These are phyloP conservation scores for Drosophila hamatofila DNA, from an alignment of 2,888 invertebrate genomes.

Conservation along the genomic window DNA sequence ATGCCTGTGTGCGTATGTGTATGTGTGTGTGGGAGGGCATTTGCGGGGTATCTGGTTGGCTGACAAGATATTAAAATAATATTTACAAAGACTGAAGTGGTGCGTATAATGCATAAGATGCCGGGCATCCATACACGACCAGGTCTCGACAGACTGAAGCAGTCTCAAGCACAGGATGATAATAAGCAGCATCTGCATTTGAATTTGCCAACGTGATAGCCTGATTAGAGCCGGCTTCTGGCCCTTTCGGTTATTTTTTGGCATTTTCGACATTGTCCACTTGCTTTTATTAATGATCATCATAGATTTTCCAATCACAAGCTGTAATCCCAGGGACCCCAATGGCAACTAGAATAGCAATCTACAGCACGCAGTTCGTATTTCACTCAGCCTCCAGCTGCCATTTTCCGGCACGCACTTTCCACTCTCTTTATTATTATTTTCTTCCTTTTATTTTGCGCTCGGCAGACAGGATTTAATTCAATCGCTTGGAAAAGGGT, in stretches of 20 bases:
- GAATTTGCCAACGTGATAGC: constrained; percentile 39
- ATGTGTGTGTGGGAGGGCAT: constrained; percentile 7
- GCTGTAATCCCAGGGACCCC: constrained; percentile 52
- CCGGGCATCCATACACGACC: constrained; percentile 20
- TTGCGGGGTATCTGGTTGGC: constrained; percentile 28
- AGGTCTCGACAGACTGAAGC: constrained; percentile 5
- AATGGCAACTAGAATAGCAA: constrained; percentile 14
- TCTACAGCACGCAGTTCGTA: not conserved
- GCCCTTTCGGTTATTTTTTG: constrained; percentile 58
- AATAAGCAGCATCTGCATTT: constrained; percentile 48
- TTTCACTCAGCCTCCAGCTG: constrained; percentile 15
- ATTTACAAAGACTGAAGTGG: constrained; percentile 71
- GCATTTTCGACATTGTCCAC: constrained; percentile 50
- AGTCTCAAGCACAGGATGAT: constrained; percentile 19
- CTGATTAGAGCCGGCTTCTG: constrained; percentile 54
- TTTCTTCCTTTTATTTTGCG: constrained; percentile 13
- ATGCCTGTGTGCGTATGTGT: constrained; percentile 17
- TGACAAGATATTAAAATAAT: constrained; percentile 77
- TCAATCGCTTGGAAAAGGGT: constrained; percentile 81
- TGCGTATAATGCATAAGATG: constrained; percentile 61
- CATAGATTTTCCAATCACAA: constrained; percentile 74
- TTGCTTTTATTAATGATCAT: constrained; percentile 77
- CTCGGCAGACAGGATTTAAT: constrained; percentile 51
- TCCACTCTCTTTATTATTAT: constrained; percentile 10
- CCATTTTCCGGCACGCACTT: constrained; percentile 37